These are phyloP conservation scores for Eleginops maclovinus DNA, from an alignment of 2,113 vertebrate genomes.

Conservation along the genomic window DNA sequence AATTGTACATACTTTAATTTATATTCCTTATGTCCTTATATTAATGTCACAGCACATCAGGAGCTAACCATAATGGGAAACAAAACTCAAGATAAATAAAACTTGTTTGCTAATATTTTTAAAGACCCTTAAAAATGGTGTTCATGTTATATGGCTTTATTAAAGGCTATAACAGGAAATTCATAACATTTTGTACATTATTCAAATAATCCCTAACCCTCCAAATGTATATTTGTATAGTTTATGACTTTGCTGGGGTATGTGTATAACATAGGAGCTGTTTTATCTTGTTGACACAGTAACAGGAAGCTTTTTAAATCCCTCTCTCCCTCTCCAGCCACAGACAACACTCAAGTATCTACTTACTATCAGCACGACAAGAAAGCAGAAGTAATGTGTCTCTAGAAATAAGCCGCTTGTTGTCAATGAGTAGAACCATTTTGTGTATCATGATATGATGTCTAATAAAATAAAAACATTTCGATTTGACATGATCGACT, in stretches of 20 bases:
- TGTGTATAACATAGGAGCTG: not conserved
- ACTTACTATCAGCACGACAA: not conserved
- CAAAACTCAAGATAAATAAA: no score
- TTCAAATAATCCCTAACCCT: not conserved
- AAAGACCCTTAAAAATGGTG: no score
- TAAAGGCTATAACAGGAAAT: no score
- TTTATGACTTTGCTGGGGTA: not conserved
- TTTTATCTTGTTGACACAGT: slow-evolving; percentile 40
- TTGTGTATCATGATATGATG: not conserved
- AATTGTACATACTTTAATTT: no score
- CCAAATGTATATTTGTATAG: not conserved
- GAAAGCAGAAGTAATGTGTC: not conserved
- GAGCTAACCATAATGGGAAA: no score
- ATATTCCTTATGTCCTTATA: no score
- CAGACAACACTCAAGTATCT: not conserved
- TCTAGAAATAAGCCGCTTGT: not conserved
- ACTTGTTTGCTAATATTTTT: no score
- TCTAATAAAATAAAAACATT: slow-evolving; percentile 7
- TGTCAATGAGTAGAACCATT: no score
- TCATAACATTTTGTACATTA: slow-evolving; percentile 1
- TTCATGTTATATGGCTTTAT: no score
- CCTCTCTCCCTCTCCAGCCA: not conserved
- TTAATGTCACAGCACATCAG: no score
- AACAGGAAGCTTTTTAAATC: slow-evolving; percentile 59
- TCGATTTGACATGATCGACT: slow-evolving; percentile 16